A percentile compares a stretch with the other conserved stretches of the same genome.
Evolutionary conservation across 2,797 vertebrate genomes (phyloP).

Genomic region (Fistularia commersonii): DNA sequence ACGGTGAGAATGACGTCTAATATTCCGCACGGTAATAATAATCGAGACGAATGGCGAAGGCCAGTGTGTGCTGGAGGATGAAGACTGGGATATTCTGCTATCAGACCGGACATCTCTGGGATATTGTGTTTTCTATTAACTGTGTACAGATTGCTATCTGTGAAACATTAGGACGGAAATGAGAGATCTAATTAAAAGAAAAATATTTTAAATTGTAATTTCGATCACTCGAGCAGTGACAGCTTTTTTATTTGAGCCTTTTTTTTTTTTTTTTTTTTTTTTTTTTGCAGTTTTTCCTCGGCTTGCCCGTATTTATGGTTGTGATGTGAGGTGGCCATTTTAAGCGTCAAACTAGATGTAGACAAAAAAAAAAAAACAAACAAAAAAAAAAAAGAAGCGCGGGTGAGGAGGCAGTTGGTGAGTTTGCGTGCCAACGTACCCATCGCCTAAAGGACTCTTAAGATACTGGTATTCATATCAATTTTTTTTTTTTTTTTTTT

Average conservation of each 20-base stretch:
- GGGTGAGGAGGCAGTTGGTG: slow-evolving; percentile 45
- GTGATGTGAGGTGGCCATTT: slow-evolving; percentile 63
- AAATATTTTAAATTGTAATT: slow-evolving; percentile 72
- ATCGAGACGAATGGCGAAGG: slow-evolving; percentile 43
- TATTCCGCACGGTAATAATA: slow-evolving; percentile 64
- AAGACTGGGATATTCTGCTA: slow-evolving; percentile 54
- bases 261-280: slow-evolving; percentile 51
- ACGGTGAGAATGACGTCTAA: slow-evolving; percentile 50
- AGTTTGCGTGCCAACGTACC: slow-evolving; percentile 59
- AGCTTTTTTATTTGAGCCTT: slow-evolving; percentile 70
- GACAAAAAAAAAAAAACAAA: slow-evolving; percentile 14
- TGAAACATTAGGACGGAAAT: slow-evolving; percentile 69
- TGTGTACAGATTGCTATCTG: slow-evolving; percentile 73
- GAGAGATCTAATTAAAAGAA: slow-evolving; percentile 70
- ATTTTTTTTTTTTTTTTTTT: slow-evolving; percentile 4
- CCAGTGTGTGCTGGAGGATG: slow-evolving; percentile 32
- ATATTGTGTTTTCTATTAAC: slow-evolving; percentile 69
- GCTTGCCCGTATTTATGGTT: slow-evolving; percentile 68
- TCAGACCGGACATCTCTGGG: slow-evolving; percentile 71
- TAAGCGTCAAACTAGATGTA: slow-evolving; percentile 52
- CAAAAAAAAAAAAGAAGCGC: slow-evolving; percentile 3
- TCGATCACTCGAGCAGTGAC: slow-evolving; percentile 64
- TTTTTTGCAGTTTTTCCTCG: slow-evolving; percentile 61
- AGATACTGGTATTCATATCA: slow-evolving; percentile 52
- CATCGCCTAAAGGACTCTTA: slow-evolving; percentile 53